phyloP scores from a whole-genome alignment of 2,797 vertebrate genomes.

The Rhodeus uyekii region DNA sequence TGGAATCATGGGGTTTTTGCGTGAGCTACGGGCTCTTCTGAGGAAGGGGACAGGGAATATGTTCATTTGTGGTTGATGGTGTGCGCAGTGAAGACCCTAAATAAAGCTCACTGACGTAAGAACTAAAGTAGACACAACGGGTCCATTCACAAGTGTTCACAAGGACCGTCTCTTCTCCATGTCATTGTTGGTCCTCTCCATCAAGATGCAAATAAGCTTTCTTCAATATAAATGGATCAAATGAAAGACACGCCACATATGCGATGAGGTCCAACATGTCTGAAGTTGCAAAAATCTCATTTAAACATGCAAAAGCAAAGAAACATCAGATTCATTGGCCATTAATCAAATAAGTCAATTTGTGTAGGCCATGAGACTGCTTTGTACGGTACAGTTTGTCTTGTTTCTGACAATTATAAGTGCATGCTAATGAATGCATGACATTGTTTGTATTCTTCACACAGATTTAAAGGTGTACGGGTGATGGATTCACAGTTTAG shows the following conservation, averaged over 20 bases:
- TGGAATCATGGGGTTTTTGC: neutral
- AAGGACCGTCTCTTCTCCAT: constrained; percentile 51
- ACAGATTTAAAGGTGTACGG: too few relatives aligned
- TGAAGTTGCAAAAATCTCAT: neutral
- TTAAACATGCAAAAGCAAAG: too few relatives aligned
- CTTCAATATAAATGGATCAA: constrained; percentile 62
- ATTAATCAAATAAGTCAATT: too few relatives aligned
- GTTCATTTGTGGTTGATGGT: neutral
- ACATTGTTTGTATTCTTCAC: too few relatives aligned
- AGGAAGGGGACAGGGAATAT: neutral
- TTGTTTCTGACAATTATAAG: too few relatives aligned
- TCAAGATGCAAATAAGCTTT: constrained; percentile 71
- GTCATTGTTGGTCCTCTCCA: neutral
- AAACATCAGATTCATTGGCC: too few relatives aligned
- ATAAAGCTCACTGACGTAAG: constrained; percentile 68
- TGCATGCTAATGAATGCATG: too few relatives aligned
- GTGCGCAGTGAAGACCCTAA: neutral
- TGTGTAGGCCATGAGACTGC: too few relatives aligned
- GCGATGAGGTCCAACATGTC: neutral
- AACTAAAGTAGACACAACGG: constrained; percentile 65
- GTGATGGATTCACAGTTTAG: too few relatives aligned
- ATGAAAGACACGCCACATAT: too few relatives aligned
- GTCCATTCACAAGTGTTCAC: constrained; percentile 72
- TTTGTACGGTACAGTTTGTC: too few relatives aligned
- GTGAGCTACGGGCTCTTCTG: neutral